Conservation (phyloP, 2,888 invertebrate species). For the Hoplodrina ambigua region DNA sequence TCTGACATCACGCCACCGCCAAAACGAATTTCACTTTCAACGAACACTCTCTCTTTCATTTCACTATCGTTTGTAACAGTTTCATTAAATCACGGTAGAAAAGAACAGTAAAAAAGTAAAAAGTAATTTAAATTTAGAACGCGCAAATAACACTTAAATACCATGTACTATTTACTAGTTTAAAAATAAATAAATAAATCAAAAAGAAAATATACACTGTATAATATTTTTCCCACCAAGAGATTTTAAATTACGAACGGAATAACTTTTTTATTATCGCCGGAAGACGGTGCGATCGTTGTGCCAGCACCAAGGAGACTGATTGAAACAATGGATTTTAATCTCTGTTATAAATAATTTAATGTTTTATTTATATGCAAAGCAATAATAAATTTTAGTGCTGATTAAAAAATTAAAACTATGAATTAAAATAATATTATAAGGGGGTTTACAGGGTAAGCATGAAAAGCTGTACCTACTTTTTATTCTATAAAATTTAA, state of each 20-base stretch:
- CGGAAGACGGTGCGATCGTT: conserved; percentile 31
- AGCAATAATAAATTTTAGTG: not conserved
- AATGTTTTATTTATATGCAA: conserved; percentile 23
- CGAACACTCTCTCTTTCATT: conserved; percentile 75
- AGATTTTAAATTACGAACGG: conserved; percentile 38
- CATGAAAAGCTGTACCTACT: not conserved
- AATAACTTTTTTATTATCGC: conserved; percentile 14
- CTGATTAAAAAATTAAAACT: not conserved
- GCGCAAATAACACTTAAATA: conserved; percentile 3
- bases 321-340: conserved; percentile 46
- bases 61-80: conserved; percentile 74
- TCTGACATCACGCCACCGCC: conserved; percentile 77
- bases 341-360: conserved; percentile 27
- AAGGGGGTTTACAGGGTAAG: too few relatives aligned
- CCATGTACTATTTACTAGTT: not conserved
- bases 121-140: conserved; percentile 23
- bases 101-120: not conserved
- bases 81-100: conserved; percentile 20
- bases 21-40: conserved; percentile 84
- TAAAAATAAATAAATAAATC: not conserved
- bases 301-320: conserved; percentile 52
- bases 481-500: not conserved
- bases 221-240: conserved; percentile 16
- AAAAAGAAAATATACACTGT: not conserved
- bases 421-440: conserved; percentile 13